These are phyloP conservation scores for Sialia sialis DNA, from an alignment of 2,113 vertebrate genomes.

Conservation along the genomic window DNA sequence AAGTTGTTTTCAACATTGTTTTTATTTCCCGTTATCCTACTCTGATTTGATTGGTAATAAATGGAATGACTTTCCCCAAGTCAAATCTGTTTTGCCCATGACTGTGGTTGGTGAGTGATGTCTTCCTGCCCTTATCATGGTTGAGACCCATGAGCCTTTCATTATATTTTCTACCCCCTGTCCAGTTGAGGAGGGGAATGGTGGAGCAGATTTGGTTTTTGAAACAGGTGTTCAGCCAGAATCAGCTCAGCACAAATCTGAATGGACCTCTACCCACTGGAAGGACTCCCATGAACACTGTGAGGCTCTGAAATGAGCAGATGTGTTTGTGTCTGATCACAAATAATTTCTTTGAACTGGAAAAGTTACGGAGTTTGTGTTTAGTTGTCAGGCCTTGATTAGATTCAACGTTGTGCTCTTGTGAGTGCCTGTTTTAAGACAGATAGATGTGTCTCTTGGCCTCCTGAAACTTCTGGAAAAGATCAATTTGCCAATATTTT, in stretches of 20 bases:
- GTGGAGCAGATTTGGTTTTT: neutral
- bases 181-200: neutral
- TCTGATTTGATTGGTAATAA: neutral
- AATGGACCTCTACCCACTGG: fast-evolving
- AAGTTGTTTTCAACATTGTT: neutral
- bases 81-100: neutral
- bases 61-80: neutral
- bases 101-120: neutral
- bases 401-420: neutral
- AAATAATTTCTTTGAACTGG: neutral
- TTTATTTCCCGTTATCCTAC: neutral
- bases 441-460: neutral
- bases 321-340: neutral
- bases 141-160: neutral
- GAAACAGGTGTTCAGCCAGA: neutral
- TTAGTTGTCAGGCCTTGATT: neutral
- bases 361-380: neutral
- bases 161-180: fast-evolving
- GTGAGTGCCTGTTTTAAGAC: neutral
- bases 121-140: neutral
- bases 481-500: neutral
- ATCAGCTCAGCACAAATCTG: neutral
- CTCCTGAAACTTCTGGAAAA: neutral
- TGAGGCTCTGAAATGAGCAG: neutral
- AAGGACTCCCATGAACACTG: neutral